Base-by-base conservation (phyloP, 1,140 invertebrate species). In the Micrasema minimum region DNA sequence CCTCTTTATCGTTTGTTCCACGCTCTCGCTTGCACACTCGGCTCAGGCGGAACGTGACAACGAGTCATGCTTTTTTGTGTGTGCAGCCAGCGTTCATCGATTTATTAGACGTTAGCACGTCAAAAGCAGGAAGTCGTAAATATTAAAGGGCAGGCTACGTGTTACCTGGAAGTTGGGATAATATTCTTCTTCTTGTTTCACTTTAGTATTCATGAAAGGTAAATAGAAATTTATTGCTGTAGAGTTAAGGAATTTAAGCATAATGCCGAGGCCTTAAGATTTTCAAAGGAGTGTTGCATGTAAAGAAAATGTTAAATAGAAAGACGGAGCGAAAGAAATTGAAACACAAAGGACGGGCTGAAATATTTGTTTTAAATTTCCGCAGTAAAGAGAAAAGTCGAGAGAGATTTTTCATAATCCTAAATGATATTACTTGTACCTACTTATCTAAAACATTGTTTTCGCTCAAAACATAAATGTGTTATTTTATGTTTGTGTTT, bases 201-300 rank as follows among this genome's bases (percentile, higher is more conserved):
- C 55, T 59, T 38, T 59, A 11, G 37, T 59, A 59, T 59, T 59
- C 55, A 59, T 59, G 55, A 59, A 59, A 59, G 20, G 55, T 59
- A 59, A 59, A 59, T 59, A 59, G 55, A 41, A 59, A 59, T 59
- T 59, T 59, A 59, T 43, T 22, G 37, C 55, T 41, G 14, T 23
- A 59, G 31, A 38, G 55, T 59, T 59, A 38, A 38, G 55, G 11
- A 59, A 20, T 38, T 59, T 41, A 26, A 20, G 55, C 55, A 23
- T 22, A 12, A 41, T 20, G 55, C 35, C 18, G n/a, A 59, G 12
- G 14, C 14, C 20, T 22, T 22, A 51, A 51, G 48, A 22, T 22
- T 31, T 53, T 26, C 35, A 59, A 59, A 41, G 55, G 35, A 20
- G 11, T 22, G 16, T 18, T 22, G 46, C 9, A 50, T 22, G 46